These are phyloP conservation scores for Drosophila sulfurigaster DNA, from an alignment of 1,140 invertebrate genomes.

Conservation along the genomic window DNA sequence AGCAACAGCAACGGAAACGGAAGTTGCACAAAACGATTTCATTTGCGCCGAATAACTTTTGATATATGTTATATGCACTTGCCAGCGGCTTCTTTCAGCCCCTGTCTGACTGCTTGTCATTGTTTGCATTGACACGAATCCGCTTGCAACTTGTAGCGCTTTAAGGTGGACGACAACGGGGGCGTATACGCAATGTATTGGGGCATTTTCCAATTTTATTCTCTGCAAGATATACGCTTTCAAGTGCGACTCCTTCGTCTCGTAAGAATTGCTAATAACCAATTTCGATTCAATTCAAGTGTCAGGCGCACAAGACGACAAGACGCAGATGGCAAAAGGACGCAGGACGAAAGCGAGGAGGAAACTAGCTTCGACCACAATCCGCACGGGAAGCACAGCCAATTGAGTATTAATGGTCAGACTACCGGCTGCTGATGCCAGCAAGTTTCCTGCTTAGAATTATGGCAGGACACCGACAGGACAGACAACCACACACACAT, in stretches of 20 bases:
- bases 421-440: constrained; percentile 74
- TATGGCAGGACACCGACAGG: constrained; percentile 51
- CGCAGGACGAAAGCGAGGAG: too few species aligned
- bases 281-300: constrained; percentile 84
- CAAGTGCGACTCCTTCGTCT: constrained; percentile 61
- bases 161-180: constrained; percentile 31
- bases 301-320: constrained; percentile 77
- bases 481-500: constrained; percentile 1
- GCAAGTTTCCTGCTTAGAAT: constrained; percentile 75
- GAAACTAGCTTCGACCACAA: constrained; percentile 57
- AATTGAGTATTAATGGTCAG: constrained; percentile 84
- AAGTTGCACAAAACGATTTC: constrained; percentile 79
- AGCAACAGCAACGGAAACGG: constrained; percentile 60
- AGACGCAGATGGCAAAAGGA: constrained; percentile 41
- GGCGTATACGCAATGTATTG: constrained; percentile 19
- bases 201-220: constrained; percentile 56
- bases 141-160: constrained; percentile 62
- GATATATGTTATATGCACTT: constrained; percentile 76
- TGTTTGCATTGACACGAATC: constrained; percentile 76
- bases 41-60: constrained; percentile 79
- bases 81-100: constrained; percentile 22
- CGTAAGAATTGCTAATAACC: constrained; percentile 81
- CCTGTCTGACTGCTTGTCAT: constrained; percentile 25
- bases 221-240: constrained; percentile 68
- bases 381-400: constrained; percentile 82